Base-by-base conservation (phyloP, 2,113 vertebrate species). In the Hiodon alosoides region DNA sequence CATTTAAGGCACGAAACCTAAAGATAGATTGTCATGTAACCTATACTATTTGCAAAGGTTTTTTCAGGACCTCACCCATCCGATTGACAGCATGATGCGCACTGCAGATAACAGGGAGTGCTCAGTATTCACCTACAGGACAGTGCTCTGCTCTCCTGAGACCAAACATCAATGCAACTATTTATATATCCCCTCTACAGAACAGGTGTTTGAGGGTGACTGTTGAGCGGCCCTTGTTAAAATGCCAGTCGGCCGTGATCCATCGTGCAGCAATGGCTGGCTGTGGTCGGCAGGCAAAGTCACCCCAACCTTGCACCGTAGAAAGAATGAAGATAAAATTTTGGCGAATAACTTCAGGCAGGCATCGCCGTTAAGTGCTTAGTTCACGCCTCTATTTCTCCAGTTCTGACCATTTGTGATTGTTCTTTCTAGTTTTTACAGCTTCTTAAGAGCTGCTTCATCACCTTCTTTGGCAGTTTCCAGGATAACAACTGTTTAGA, bases 241-340 rank as follows among this genome's bases (percentile, higher is more conserved):
- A 47, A 59, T 46, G 4, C 31, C 46, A n/a, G 53, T 75, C 73
- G 58, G 73, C 73, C 3, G 5, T 47, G 57, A 46, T 57, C 70
- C 52, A 14, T 65, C 16, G 60, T 62, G 59, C 51, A 11, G n/a
- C 8, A 13, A 14, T 65, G 17, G 7, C n/a, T 62, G 60, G 51
- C 72, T 52, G 16, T 65, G 50, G 9, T 17, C 9, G 4, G 51
- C 5, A 11, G n/a, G 50, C 10, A 47, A 73, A 66, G 31, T 64
- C 64, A 66, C 64, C 3, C 10, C 3, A 6, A 51, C 16, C 5
- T 61, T 73, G 16, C 3, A 3, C 3, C n/a, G 1, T 16, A 57
- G 4, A 6, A 53, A 53, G 16, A 16, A 54, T 4, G 11, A 11
- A 53, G n/a, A 14, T 8, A 69, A 31, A 55, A 69, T 5, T n/a